Conservation (phyloP, 2,888 invertebrate genomes). For the Synergus laeviventris region DNA sequence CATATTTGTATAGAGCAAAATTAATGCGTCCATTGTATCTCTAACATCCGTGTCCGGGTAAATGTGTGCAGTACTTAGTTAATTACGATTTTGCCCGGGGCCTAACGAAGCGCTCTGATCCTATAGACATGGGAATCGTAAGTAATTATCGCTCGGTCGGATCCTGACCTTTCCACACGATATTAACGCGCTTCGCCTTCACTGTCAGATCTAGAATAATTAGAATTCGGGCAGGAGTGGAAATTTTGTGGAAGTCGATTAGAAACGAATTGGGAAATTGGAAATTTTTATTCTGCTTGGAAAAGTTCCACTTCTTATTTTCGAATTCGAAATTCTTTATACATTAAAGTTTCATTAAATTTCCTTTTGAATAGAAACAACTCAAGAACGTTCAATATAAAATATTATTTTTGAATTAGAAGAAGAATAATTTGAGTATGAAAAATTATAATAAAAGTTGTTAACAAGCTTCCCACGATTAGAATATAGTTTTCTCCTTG, state of each 20-base stretch:
- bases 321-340: background rate
- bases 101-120: constrained; percentile 15
- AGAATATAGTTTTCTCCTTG: constrained; percentile 33
- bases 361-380: background rate
- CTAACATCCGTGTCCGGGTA: constrained; percentile 24
- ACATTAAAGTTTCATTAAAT: no score
- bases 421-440: background rate
- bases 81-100: constrained; percentile 33
- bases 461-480: constrained; percentile 31
- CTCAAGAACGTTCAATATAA: no score
- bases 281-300: background rate
- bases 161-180: constrained; percentile 16
- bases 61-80: constrained; percentile 29
- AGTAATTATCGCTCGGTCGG: constrained; percentile 16
- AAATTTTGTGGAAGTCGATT: background rate
- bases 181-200: constrained; percentile 13
- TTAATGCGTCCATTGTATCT: constrained; percentile 24
- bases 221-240: background rate
- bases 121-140: constrained; percentile 31
- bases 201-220: constrained; percentile 2
- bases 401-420: background rate
- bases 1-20: constrained; percentile 19
- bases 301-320: background rate
- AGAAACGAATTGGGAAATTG: background rate
- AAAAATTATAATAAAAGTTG: background rate